Evolutionary conservation across 1,140 invertebrate genomes (phyloP).

Genomic region (Eurosta solidaginis): DNA sequence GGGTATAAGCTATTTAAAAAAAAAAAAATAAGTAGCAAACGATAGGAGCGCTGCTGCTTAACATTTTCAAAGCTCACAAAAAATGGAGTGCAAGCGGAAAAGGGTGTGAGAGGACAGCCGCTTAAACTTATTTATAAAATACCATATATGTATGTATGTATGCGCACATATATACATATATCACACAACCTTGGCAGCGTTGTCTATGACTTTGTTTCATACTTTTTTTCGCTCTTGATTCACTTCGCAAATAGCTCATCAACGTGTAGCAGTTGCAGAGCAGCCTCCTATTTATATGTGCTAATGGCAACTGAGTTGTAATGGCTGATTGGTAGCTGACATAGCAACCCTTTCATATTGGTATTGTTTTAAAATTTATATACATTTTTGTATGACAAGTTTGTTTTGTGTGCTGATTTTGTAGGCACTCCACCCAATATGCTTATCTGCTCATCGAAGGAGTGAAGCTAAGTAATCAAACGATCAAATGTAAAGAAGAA

Average conservation of each 20-base stretch:
- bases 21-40: neutral
- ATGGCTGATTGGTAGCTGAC: neutral
- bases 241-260: slow-evolving; percentile 7
- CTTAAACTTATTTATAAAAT: neutral
- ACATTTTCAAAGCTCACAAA: too few relatives aligned
- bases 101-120: too few relatives aligned
- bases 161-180: slow-evolving; percentile 1
- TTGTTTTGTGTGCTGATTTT: neutral
- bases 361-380: slow-evolving; percentile 27
- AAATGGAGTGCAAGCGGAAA: too few relatives aligned
- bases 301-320: neutral
- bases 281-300: neutral
- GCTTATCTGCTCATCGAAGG: neutral
- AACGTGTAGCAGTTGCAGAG: neutral
- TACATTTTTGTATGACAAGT: slow-evolving; percentile 22
- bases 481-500: neutral
- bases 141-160: neutral
- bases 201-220: slow-evolving; percentile 1
- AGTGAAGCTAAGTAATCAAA: neutral
- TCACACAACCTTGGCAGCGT: slow-evolving; percentile 11
- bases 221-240: neutral
- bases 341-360: neutral
- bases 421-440: neutral
- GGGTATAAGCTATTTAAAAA: neutral
- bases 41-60: neutral